Evolutionary conservation across 2,888 invertebrate genomes (phyloP), one percentile per base, ranked within the genome.

Genomic region (Drosophila nigritarsus): DNA sequence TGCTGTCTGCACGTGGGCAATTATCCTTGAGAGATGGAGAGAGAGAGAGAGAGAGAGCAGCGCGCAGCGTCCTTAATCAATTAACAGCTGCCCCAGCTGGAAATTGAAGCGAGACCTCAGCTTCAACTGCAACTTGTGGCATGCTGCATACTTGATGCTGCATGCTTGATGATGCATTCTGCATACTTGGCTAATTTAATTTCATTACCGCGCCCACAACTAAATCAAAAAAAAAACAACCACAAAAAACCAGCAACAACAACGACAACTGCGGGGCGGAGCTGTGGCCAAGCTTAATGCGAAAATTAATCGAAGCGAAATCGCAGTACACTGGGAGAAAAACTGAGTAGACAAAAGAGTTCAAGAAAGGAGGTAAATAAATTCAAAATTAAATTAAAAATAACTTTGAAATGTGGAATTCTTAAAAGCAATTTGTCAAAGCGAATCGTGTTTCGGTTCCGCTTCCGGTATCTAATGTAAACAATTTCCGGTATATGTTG

Each of bases 171-270:
- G 45, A 45, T 45, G 20, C 20, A 42, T 55, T 40, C 40, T 40
- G 81, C 80, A 87, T 89, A 91, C 88, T 91, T 92, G 91, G 86
- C 91, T 92, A 92, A 92, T 92, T 92, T 92, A 93, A 92, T 92
- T 92, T 92, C 92, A 92, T 92, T 92, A 92, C 92, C 92, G 91
- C 92, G 92, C 92, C 92, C 90, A 90, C 91, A 81, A 91, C 83
- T 75, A 64, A 80, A 80, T 69, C 64, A 56, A 24, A 50, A 1
- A 15, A 7, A 36, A 20, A 13, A 20, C 20, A n/a, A 34, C 9
- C 11, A 32, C 32, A 11, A 27, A 27, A 34, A 13, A 36, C 18
- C 45, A 32, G 15, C 27, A n/a, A 66, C 54, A 62, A 56, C 38
- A 38, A 24, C 34, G 13, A 11, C 30, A 24, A 36, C 20, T 55